These are phyloP conservation scores for Acipenser transmontanus DNA, from an alignment of 2,797 vertebrate genomes.

Conservation along the genomic window DNA sequence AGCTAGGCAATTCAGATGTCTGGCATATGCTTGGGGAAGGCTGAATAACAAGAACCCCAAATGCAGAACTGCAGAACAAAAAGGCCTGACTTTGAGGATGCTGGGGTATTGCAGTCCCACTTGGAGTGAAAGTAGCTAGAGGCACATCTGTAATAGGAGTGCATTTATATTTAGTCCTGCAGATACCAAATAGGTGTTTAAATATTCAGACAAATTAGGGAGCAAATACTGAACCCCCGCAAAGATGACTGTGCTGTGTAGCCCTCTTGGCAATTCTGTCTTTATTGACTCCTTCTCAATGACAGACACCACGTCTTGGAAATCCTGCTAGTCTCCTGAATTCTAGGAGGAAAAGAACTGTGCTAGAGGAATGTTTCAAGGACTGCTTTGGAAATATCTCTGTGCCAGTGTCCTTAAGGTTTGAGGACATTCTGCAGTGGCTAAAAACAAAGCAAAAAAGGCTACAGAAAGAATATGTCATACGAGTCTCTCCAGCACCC, in stretches of 20 bases:
- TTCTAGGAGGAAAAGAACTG: neutral
- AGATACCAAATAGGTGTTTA: neutral
- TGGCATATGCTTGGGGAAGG: too few species aligned
- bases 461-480: too few species aligned
- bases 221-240: neutral
- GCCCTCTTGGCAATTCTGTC: neutral
- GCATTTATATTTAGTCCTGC: neutral
- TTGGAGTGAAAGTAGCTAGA: neutral
- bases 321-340: neutral
- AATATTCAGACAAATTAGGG: neutral
- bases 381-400: neutral
- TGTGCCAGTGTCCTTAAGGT: neutral
- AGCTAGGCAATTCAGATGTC: too few species aligned
- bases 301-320: neutral
- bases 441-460: too few species aligned
- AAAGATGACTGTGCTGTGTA: neutral
- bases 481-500: too few species aligned
- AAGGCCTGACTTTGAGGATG: neutral
- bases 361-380: neutral
- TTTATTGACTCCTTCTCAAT: slow-evolving; percentile 3
- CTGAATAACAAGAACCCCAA: too few species aligned
- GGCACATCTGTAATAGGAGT: neutral
- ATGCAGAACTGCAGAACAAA: neutral
- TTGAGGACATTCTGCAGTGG: neutral
- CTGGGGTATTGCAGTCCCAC: neutral